A percentile compares a stretch with the other conserved stretches of the same genome.
Evolutionary conservation across 2,113 vertebrate genomes (phyloP).

Genomic region (Condylura cristata): DNA sequence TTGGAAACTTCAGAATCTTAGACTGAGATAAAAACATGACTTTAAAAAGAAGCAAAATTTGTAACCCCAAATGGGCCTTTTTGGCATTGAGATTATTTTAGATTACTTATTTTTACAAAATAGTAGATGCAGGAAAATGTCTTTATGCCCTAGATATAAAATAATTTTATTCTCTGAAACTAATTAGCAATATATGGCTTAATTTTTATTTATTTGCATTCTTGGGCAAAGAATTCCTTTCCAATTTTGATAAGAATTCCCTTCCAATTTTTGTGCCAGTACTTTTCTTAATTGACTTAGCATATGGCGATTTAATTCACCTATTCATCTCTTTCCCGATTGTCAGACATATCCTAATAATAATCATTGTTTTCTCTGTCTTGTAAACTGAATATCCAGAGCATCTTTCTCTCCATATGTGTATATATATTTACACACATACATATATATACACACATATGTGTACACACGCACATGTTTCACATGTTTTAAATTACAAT

Average conservation of each 20-base stretch:
- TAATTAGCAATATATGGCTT: slow-evolving; percentile 39
- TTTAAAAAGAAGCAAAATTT: not conserved
- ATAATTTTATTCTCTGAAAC: not conserved
- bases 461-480: too few relatives aligned
- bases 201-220: slow-evolving; percentile 66
- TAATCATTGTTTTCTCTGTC: not conserved
- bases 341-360: not conserved
- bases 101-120: not conserved
- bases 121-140: not conserved
- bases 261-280: slow-evolving; percentile 49
- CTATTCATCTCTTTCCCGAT: slow-evolving; percentile 56
- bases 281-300: slow-evolving; percentile 53
- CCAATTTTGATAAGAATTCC: slow-evolving; percentile 61
- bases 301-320: slow-evolving; percentile 64
- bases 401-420: not conserved
- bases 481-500: not conserved
- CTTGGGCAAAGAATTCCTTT: not conserved
- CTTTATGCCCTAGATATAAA: not conserved
- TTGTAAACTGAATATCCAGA: not conserved
- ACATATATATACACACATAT: too few relatives aligned
- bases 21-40: slow-evolving; percentile 51
- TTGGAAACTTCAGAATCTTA: slow-evolving; percentile 59
- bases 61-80: too few relatives aligned
- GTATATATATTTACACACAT: too few relatives aligned
- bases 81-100: not conserved